These are phyloP conservation scores for Bathybates hornii DNA, from an alignment of 2,113 vertebrate genomes.

Conservation along the genomic window DNA sequence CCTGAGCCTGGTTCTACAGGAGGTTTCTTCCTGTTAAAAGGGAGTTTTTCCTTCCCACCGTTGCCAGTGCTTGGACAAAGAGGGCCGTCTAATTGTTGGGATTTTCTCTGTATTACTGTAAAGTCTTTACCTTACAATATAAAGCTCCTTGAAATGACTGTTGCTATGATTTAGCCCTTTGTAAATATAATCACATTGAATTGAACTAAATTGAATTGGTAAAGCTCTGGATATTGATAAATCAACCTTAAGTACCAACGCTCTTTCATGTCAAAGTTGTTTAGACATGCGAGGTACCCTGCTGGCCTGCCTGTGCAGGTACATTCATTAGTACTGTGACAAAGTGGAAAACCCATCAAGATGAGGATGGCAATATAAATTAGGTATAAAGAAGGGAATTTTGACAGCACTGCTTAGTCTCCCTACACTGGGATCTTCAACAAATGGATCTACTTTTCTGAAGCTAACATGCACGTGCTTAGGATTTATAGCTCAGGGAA, in stretches of 20 bases:
- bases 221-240: neutral
- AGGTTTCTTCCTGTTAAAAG: neutral
- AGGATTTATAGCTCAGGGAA: neutral
- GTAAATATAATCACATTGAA: neutral
- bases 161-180: neutral
- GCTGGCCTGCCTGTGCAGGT: neutral
- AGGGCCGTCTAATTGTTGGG: neutral
- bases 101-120: neutral
- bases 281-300: neutral
- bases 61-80: neutral
- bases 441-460: neutral
- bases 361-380: neutral
- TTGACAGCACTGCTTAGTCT: neutral
- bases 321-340: neutral
- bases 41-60: neutral
- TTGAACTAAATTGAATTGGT: neutral
- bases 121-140: neutral
- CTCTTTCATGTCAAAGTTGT: neutral
- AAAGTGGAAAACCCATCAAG: neutral
- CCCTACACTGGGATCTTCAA: neutral
- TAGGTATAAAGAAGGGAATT: neutral
- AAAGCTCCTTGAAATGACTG: neutral
- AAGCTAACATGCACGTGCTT: neutral
- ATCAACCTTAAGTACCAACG: neutral
- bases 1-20: neutral